These are phyloP conservation scores for Tarsius wallacei DNA, from an alignment of 2,797 vertebrate species.

Conservation along the genomic window DNA sequence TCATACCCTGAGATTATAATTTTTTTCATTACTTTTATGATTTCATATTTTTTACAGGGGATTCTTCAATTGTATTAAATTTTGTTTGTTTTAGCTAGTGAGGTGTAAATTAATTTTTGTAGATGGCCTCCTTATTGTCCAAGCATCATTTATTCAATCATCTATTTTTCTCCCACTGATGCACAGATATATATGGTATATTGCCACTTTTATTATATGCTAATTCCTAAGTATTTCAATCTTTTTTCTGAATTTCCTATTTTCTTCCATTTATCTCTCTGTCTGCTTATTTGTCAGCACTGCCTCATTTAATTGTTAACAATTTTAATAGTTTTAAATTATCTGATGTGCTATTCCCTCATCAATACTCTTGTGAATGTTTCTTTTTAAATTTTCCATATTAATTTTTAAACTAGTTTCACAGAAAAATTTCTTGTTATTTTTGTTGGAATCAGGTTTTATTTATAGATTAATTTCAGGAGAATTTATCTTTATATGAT, in stretches of 20 bases:
- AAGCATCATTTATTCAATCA: background rate
- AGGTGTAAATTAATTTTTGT: background rate
- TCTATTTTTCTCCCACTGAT: background rate
- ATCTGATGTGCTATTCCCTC: background rate
- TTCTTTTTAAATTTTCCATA: slow-evolving; percentile 35
- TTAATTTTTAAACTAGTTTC: slow-evolving; percentile 59
- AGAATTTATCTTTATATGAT: slow-evolving; percentile 58
- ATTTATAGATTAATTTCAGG: slow-evolving; percentile 34
- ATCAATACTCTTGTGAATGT: background rate
- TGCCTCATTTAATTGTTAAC: background rate
- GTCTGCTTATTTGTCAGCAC: background rate
- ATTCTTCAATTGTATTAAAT: background rate
- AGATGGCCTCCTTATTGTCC: background rate
- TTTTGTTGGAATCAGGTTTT: slow-evolving; percentile 64
- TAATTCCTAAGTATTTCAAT: background rate
- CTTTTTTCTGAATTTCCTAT: background rate
- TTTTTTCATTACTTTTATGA: background rate
- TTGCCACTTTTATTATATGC: background rate
- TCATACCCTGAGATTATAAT: background rate
- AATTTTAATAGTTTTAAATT: background rate
- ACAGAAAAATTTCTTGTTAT: background rate
- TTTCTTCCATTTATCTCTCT: background rate
- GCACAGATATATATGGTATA: background rate
- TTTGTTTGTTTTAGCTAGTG: background rate
- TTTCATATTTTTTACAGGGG: background rate